Evolutionary conservation across 2,113 vertebrate species (phyloP).

Genomic region (Calyptommatus sinebrachiatus): DNA sequence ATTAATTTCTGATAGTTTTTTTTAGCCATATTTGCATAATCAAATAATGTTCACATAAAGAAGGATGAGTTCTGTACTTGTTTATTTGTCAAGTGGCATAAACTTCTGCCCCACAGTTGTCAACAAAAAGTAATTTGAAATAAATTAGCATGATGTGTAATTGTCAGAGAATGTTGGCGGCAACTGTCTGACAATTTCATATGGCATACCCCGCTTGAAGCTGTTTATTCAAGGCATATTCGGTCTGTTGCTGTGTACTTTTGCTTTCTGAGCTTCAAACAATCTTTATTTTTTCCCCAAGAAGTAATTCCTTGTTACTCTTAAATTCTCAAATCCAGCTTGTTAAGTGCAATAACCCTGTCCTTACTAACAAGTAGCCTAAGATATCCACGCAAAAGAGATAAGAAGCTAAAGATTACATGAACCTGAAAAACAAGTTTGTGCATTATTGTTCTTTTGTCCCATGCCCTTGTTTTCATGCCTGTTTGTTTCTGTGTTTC

Average conservation of each 20-base stretch:
- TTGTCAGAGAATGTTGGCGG: neutral
- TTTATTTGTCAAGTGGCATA: neutral
- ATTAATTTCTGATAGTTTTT: too few relatives aligned
- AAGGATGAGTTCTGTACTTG: neutral
- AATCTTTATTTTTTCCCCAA: too few relatives aligned
- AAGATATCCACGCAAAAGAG: neutral
- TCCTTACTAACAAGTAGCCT: too few relatives aligned
- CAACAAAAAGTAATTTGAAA: neutral
- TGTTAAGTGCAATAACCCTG: neutral
- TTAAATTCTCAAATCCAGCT: neutral
- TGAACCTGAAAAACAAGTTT: neutral
- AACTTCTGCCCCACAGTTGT: neutral
- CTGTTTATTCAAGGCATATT: too few relatives aligned
- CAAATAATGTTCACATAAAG: neutral
- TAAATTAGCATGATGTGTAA: neutral
- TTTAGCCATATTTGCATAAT: too few relatives aligned
- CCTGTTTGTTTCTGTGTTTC: constrained; percentile 27
- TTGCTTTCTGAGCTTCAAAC: too few relatives aligned
- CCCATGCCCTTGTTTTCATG: constrained; percentile 20
- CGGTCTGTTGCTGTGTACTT: too few relatives aligned
- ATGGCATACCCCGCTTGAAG: too few relatives aligned
- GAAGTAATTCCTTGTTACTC: too few relatives aligned
- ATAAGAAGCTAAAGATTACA: neutral
- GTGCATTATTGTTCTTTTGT: neutral
- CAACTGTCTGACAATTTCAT: too few relatives aligned